A percentile compares a stretch with the other conserved stretches of the same genome.
Conservation (phyloP, 1,140 invertebrate species). For the Drosophila parvula region DNA sequence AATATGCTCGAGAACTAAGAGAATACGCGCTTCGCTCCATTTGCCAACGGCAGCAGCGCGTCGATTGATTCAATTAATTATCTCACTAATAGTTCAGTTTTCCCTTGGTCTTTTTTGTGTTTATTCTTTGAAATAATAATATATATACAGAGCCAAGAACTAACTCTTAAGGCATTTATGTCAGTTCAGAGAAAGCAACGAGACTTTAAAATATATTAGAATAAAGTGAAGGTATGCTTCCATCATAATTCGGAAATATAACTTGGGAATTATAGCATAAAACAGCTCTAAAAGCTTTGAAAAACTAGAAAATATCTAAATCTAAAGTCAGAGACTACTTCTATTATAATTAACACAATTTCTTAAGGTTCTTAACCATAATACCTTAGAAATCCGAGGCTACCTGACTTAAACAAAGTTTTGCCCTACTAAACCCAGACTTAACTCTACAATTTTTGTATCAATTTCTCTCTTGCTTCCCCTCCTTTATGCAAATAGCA, state of each 20-base stretch:
- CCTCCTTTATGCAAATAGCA: conserved; percentile 25
- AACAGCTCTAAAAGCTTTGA: not conserved
- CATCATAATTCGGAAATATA: not conserved
- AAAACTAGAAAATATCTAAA: not conserved
- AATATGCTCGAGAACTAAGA: not conserved
- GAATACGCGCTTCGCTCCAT: conserved; percentile 42
- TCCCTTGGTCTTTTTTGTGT: conserved; percentile 12
- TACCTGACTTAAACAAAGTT: not conserved
- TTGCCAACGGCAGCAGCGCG: conserved; percentile 52
- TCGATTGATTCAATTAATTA: conserved; percentile 80
- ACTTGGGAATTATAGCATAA: not conserved
- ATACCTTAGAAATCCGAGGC: not conserved
- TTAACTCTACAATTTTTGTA: not conserved
- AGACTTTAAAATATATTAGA: no score
- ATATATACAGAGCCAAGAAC: no score
- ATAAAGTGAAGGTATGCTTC: not conserved
- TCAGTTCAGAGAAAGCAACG: no score
- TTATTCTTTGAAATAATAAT: not conserved
- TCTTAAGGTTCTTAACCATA: not conserved
- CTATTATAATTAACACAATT: not conserved
- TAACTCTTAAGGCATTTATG: no score
- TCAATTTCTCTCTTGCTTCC: not conserved
- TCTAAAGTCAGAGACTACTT: not conserved
- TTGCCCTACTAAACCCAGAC: not conserved
- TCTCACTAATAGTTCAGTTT: conserved; percentile 57